Evolutionary conservation across 2,797 vertebrate genomes (phyloP).

Genomic region (Knipowitschia caucasica): DNA sequence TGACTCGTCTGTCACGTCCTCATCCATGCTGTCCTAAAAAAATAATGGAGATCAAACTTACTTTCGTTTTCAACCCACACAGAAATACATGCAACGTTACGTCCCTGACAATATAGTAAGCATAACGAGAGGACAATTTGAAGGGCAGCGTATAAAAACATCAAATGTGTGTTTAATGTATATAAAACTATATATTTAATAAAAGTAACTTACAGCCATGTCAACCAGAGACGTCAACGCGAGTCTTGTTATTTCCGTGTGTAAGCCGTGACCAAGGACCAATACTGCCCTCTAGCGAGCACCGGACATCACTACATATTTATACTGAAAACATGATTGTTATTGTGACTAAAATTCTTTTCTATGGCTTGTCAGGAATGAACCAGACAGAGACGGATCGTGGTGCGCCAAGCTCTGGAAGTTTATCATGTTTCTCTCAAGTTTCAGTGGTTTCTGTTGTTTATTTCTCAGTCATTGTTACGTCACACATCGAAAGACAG

Average conservation of each 20-base stretch:
- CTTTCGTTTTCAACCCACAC: conserved; percentile 33
- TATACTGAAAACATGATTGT: neutral
- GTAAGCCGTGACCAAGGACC: neutral
- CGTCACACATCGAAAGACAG: too few relatives aligned
- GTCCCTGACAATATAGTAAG: neutral
- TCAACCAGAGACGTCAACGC: neutral
- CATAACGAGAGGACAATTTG: neutral
- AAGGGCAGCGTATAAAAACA: neutral
- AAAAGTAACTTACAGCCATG: neutral
- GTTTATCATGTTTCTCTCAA: too few relatives aligned
- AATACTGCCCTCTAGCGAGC: conserved; percentile 27
- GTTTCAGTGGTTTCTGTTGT: too few relatives aligned
- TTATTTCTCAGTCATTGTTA: too few relatives aligned
- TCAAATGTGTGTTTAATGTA: neutral
- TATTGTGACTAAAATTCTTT: neutral
- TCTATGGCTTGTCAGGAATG: too few relatives aligned
- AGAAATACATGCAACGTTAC: neutral
- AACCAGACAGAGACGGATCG: too few relatives aligned
- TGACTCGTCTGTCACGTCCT: conserved; percentile 34
- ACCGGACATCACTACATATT: neutral
- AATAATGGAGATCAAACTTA: conserved; percentile 11
- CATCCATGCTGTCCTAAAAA: conserved; percentile 22
- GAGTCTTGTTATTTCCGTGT: conserved; percentile 17
- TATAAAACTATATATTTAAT: neutral
- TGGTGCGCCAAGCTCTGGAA: too few relatives aligned